phyloP scores from a whole-genome alignment of 1,140 invertebrate species.

The Platyscapa corneri region DNA sequence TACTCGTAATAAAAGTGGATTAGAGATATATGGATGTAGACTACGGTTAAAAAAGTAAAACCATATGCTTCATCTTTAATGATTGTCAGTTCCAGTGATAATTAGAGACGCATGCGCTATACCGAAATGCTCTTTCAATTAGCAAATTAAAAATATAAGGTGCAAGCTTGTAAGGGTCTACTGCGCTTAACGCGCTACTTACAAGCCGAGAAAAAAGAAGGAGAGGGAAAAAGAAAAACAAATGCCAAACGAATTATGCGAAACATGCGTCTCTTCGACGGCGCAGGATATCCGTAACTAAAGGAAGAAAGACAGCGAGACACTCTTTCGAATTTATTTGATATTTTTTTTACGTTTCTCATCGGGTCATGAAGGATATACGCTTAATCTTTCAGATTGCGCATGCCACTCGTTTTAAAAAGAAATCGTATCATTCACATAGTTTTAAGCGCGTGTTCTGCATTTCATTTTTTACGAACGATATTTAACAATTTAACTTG shows the following conservation, averaged over 20 bases:
- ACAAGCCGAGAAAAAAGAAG: too few relatives aligned
- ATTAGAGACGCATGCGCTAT: neutral
- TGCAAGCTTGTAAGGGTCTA: neutral
- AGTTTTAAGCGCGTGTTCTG: neutral
- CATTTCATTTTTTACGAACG: neutral
- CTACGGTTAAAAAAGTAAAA: neutral
- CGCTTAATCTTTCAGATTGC: neutral
- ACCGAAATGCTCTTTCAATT: neutral
- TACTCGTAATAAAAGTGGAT: too few relatives aligned
- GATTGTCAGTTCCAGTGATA: neutral
- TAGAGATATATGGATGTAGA: too few relatives aligned
- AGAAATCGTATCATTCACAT: neutral
- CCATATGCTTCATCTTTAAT: neutral
- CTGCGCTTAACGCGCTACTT: constrained; percentile 19
- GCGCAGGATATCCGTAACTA: constrained; percentile 20
- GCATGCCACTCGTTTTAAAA: neutral
- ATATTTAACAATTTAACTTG: neutral
- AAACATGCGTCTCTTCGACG: neutral
- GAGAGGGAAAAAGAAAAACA: too few relatives aligned
- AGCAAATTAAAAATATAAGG: neutral
- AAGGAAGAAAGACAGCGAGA: neutral
- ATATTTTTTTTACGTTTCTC: neutral
- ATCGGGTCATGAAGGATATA: neutral
- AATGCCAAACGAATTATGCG: neutral
- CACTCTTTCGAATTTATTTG: neutral